Evolutionary conservation across 2,797 vertebrate species (phyloP).

Genomic region (Manis pentadactyla): DNA sequence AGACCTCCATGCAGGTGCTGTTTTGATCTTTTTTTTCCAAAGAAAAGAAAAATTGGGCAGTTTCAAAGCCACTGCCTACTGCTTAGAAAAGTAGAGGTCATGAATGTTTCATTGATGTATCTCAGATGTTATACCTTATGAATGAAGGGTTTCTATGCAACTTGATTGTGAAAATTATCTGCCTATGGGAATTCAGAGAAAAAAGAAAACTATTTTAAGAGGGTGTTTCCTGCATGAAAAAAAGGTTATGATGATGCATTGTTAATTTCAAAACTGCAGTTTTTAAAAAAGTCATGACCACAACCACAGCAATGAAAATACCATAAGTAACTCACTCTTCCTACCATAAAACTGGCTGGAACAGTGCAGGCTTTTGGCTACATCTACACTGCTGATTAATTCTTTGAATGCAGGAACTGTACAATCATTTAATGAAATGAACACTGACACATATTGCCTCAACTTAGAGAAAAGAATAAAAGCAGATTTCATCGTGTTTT

Average conservation of each 20-base stretch:
- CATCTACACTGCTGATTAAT: slow-evolving; percentile 68
- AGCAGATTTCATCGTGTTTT: slow-evolving; percentile 9
- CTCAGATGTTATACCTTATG: slow-evolving; percentile 73
- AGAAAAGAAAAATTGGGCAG: slow-evolving; percentile 53
- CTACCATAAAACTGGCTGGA: slow-evolving; percentile 53
- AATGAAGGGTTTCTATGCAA: slow-evolving; percentile 80
- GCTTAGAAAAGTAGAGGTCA: slow-evolving; percentile 62
- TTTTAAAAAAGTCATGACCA: slow-evolving; percentile 76
- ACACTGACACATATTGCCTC: neutral
- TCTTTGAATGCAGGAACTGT: slow-evolving; percentile 69
- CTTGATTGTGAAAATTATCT: slow-evolving; percentile 75
- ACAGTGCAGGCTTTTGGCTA: slow-evolving; percentile 59
- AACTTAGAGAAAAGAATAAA: slow-evolving; percentile 16
- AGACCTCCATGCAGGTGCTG: neutral
- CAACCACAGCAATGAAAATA: slow-evolving; percentile 56
- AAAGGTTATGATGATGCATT: slow-evolving; percentile 67
- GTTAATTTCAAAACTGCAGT: slow-evolving; percentile 75
- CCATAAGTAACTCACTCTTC: slow-evolving; percentile 59
- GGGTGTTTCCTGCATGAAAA: slow-evolving; percentile 79
- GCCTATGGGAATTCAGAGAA: slow-evolving; percentile 70
- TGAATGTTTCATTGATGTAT: slow-evolving; percentile 79
- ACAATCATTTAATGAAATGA: slow-evolving; percentile 73
- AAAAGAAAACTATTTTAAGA: slow-evolving; percentile 73
- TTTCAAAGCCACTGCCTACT: slow-evolving; percentile 54
- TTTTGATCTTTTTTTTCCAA: slow-evolving; percentile 47